A percentile compares a stretch with the other conserved stretches of the same genome.
Conservation (phyloP, 2,888 invertebrate genomes). For the Stenoptilia bipunctidactyla region DNA sequence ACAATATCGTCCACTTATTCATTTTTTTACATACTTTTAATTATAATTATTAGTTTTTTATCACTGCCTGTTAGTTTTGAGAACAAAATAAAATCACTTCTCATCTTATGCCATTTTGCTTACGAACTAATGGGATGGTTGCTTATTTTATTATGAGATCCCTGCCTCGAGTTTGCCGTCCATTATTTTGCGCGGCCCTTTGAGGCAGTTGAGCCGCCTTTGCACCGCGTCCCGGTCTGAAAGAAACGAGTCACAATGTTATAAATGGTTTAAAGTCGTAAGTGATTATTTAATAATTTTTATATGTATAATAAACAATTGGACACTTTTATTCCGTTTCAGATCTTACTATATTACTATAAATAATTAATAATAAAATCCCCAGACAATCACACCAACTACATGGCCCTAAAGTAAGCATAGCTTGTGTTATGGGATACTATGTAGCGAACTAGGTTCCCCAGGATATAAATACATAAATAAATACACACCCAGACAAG, state of each 20-base stretch:
- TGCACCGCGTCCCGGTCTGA: slow-evolving; percentile 97
- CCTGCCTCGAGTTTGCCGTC: slow-evolving; percentile 63
- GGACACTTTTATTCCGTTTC: too few relatives aligned
- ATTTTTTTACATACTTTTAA: slow-evolving; percentile 47
- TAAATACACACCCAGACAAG: too few relatives aligned
- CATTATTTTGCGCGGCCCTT: slow-evolving; percentile 62
- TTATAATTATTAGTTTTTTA: slow-evolving; percentile 37
- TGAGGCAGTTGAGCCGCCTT: slow-evolving; percentile 80
- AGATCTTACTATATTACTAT: too few relatives aligned
- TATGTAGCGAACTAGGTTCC: too few relatives aligned
- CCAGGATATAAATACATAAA: too few relatives aligned
- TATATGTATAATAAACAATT: background rate
- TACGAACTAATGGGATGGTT: slow-evolving; percentile 30
- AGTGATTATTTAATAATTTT: background rate
- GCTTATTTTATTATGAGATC: slow-evolving; percentile 61
- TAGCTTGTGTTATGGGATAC: too few relatives aligned
- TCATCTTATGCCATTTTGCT: slow-evolving; percentile 47
- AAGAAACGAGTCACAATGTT: too few relatives aligned
- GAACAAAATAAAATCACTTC: slow-evolving; percentile 68
- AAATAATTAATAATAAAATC: too few relatives aligned
- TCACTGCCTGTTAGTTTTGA: slow-evolving; percentile 42
- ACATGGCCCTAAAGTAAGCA: too few relatives aligned
- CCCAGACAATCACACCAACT: too few relatives aligned
- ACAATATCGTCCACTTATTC: slow-evolving; percentile 44
- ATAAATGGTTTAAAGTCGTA: slow-evolving; percentile 2